Conservation (phyloP, 1,140 invertebrate genomes). For the Pteromalus puparum region DNA sequence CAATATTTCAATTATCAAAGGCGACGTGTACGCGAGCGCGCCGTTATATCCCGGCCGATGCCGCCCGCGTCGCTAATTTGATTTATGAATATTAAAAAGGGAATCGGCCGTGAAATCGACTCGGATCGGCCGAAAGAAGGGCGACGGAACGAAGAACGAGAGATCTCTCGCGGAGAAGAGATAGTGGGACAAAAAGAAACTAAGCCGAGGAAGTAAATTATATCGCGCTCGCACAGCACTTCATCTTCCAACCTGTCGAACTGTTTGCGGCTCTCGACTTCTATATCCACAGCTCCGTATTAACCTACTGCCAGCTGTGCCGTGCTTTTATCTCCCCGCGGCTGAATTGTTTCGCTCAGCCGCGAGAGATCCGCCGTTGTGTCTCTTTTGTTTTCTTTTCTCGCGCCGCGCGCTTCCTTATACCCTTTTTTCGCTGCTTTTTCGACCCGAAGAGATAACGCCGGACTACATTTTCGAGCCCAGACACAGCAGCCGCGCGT, state of each 20-base stretch:
- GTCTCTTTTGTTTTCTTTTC: neutral
- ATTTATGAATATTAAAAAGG: conserved; percentile 5
- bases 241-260: conserved; percentile 17
- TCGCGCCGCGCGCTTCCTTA: neutral
- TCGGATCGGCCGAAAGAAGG: neutral
- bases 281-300: neutral
- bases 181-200: conserved; percentile 22
- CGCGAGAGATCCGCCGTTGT: neutral
- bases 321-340: neutral
- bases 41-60: neutral
- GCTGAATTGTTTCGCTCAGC: conserved; percentile 18
- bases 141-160: no score
- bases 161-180: no score
- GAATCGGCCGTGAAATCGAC: neutral
- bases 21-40: no score
- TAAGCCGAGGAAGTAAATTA: conserved; percentile 25
- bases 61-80: neutral
- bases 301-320: neutral
- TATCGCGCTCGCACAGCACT: neutral
- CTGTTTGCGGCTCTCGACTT: conserved; percentile 11
- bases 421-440: neutral
- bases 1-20: neutral
- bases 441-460: neutral
- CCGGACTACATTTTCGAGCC: no score
- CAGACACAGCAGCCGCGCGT: no score